Conservation (phyloP, 1,140 invertebrate species). For the Leptinotarsa defecta region DNA sequence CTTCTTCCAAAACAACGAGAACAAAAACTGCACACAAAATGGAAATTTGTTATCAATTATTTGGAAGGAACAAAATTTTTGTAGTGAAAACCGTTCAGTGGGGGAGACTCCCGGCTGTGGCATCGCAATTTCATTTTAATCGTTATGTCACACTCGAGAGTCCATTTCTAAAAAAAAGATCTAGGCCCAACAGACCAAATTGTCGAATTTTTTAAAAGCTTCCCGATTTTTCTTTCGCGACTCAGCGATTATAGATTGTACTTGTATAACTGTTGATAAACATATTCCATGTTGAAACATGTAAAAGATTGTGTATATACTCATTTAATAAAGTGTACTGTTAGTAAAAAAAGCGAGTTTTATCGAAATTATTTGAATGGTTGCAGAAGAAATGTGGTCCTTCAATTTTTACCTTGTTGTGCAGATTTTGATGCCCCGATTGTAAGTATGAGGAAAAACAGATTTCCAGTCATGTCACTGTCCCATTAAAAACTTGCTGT, state of each 20-base stretch:
- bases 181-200: conserved; percentile 31
- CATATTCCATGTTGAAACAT: conserved; percentile 46
- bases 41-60: too few species aligned
- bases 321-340: conserved; percentile 55
- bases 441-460: too few species aligned
- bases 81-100: too few species aligned
- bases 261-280: conserved; percentile 43
- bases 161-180: background rate
- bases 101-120: too few species aligned
- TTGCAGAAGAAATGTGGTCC: background rate
- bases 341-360: conserved; percentile 46
- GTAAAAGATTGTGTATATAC: conserved; percentile 51
- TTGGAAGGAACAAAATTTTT: too few species aligned
- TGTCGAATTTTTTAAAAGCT: conserved; percentile 42
- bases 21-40: too few species aligned
- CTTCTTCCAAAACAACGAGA: too few species aligned
- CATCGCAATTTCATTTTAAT: too few species aligned
- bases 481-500: too few species aligned
- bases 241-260: conserved; percentile 23
- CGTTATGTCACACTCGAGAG: background rate
- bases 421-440: too few species aligned
- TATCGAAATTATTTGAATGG: background rate
- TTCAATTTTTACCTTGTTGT: background rate
- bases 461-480: too few species aligned
- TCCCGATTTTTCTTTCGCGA: conserved; percentile 41